Conservation (phyloP, 1,140 invertebrate species). For the Tetramorium simillimum region DNA sequence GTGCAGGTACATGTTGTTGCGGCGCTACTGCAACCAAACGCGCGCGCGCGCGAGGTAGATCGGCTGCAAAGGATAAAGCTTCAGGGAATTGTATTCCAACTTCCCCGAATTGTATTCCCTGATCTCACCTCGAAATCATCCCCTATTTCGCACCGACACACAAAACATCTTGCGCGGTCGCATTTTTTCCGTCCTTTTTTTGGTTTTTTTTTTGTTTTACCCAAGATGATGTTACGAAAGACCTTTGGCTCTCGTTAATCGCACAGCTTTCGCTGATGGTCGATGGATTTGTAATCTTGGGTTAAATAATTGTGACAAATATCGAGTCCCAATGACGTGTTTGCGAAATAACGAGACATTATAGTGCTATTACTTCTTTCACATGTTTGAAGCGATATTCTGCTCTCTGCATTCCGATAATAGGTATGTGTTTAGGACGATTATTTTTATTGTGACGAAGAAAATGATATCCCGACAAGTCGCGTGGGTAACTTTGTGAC, state of each 20-base stretch:
- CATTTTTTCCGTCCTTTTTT: neutral
- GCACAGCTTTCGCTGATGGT: neutral
- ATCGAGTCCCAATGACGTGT: neutral
- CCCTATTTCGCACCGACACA: neutral
- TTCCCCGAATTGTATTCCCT: neutral
- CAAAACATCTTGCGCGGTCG: neutral
- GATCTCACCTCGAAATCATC: neutral
- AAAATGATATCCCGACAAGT: neutral
- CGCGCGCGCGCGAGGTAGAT: constrained; percentile 3
- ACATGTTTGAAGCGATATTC: neutral
- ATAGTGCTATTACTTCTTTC: neutral
- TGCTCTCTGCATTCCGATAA: neutral
- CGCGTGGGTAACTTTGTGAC: constrained; percentile 42
- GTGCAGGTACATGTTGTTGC: constrained; percentile 13
- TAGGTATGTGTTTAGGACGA: neutral
- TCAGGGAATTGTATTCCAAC: neutral
- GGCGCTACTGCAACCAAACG: no score
- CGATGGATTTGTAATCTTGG: neutral
- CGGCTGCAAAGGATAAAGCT: neutral
- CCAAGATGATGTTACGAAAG: neutral
- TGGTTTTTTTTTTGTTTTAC: neutral
- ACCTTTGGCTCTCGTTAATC: neutral
- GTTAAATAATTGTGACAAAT: constrained; percentile 20
- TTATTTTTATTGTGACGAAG: neutral
- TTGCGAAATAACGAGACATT: neutral